Evolutionary conservation across 2,113 vertebrate species (phyloP).

Genomic region (Hippocampus guttulatus): DNA sequence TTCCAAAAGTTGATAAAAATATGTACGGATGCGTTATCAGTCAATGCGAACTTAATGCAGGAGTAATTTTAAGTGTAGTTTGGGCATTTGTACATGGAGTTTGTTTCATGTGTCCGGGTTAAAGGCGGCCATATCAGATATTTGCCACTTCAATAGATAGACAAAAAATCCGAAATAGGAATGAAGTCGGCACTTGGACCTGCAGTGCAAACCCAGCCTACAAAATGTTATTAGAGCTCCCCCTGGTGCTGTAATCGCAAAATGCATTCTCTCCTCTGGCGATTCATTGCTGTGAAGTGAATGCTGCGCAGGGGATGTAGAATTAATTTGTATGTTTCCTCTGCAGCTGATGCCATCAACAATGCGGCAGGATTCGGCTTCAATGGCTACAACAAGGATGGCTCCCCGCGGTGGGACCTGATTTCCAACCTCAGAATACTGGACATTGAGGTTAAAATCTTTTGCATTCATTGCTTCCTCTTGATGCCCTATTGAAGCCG

Average conservation of each 20-base stretch:
- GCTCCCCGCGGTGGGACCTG: constrained; percentile 85
- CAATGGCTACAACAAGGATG: constrained; percentile 88
- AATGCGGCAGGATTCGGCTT: constrained; percentile 99
- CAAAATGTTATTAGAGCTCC: constrained; percentile 39
- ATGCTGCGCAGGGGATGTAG: background rate
- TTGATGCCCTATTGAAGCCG: background rate
- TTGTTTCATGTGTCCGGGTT: no score
- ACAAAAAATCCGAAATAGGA: background rate
- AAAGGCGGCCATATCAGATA: no score
- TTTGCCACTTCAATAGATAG: no score
- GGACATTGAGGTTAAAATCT: constrained; percentile 84
- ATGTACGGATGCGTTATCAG: no score
- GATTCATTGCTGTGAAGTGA: constrained; percentile 1
- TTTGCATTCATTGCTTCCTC: background rate
- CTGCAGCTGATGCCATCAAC: constrained; percentile 93
- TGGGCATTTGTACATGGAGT: no score
- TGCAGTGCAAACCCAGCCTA: background rate
- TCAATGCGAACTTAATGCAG: no score
- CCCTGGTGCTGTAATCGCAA: constrained; percentile 54
- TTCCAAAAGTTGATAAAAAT: no score
- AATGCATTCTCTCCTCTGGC: constrained; percentile 1
- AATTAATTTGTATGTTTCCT: constrained; percentile 21
- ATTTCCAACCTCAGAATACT: constrained; percentile 93
- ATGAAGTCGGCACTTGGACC: background rate
- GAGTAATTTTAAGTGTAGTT: no score